Evolutionary conservation across 1,140 invertebrate species (phyloP), one percentile per base, ranked within the genome.

Genomic region (Lepidostoma basale): DNA sequence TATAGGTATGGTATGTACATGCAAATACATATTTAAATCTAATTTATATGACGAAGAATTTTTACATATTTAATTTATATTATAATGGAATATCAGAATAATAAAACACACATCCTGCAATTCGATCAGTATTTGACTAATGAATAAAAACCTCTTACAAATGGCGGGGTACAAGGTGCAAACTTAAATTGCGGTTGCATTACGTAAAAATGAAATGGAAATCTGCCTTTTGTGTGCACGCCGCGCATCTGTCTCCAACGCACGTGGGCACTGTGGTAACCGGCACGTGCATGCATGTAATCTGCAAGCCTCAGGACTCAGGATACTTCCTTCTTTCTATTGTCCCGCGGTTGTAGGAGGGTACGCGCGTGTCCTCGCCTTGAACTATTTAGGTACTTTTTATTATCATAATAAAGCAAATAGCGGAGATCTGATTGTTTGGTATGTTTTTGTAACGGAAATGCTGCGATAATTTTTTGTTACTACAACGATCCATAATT

Each of bases 221-320:
- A 65, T 65, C 40, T 52, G 1, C 23, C 44, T 25, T n/a, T 52
- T 65, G 62, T 30, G 28, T 33, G 45, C 20, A 52, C 28, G 22
- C 23, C 22, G 12, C 30, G 36, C 63, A 54, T 54, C 63, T 52
- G 49, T 67, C 64, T 54, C 49, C 64, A 39, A 12, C 26, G 40
- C 63, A 66, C 63, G 63, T 28, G 52, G n/a, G n/a, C 25, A 30
- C 33, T 22, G 40, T 39, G n/a, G 40, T 42, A 26, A 23, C n/a
- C 44, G 52, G 54, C 65, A 67, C 65, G 56, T 40, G 54, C 49
- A 47, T 60, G 54, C 54, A 59, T 67, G 39, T 40, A 23, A 67
- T 52, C 42, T 47, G 45, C 16, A 26, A 47, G n/a, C n/a, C n/a
- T n/a, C n/a, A n/a, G n/a, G n/a, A n/a, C n/a, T n/a, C n/a, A n/a